Conservation (phyloP, 2,888 invertebrate genomes). For the Meiosimyza platycephala region DNA sequence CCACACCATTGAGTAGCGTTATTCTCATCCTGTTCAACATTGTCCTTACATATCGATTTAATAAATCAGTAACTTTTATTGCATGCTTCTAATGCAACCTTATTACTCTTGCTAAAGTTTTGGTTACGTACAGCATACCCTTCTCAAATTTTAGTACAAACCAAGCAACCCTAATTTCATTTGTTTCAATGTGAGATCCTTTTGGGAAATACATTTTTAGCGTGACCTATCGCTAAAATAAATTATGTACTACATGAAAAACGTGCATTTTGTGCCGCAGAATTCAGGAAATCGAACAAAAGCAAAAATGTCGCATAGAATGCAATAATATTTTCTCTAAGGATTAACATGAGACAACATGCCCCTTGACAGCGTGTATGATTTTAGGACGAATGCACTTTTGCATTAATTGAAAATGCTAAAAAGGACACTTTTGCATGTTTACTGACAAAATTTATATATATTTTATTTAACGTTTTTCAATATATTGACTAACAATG, state of each 20-base stretch:
- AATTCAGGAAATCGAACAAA: slow-evolving; percentile 14
- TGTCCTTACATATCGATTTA: slow-evolving; percentile 2
- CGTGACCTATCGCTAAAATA: slow-evolving; percentile 1
- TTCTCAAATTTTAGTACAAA: no score
- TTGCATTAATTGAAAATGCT: no score
- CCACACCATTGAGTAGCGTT: neutral
- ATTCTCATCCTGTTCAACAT: neutral
- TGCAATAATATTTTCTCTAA: slow-evolving; percentile 9
- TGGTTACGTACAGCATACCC: slow-evolving; percentile 34
- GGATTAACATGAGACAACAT: slow-evolving; percentile 18
- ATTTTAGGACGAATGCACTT: no score
- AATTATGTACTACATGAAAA: slow-evolving; percentile 6
- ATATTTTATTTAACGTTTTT: no score
- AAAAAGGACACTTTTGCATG: no score
- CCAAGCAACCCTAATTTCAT: no score
- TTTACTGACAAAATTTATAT: no score
- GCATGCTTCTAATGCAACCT: slow-evolving; percentile 41
- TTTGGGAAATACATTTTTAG: neutral
- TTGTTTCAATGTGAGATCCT: no score
- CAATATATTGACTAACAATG: no score
- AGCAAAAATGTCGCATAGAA: neutral
- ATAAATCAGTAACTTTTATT: neutral
- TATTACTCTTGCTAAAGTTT: slow-evolving; percentile 41
- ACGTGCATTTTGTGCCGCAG: slow-evolving; percentile 21
- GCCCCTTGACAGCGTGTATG: neutral